These are phyloP conservation scores for Halcyon senegalensis DNA, from an alignment of 2,113 vertebrate species.

Conservation along the genomic window DNA sequence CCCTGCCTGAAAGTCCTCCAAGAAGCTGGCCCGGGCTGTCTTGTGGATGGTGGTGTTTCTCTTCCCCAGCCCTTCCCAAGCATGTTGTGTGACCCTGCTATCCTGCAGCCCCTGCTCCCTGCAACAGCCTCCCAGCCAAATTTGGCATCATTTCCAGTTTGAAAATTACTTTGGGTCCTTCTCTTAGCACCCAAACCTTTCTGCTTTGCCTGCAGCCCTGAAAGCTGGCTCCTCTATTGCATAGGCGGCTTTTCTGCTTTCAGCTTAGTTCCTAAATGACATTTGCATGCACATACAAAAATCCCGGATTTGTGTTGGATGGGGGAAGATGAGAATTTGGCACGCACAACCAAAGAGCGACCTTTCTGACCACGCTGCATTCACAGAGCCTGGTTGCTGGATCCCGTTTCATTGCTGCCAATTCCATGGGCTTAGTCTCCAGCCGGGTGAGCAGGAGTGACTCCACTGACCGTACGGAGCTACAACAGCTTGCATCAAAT, in stretches of 20 bases:
- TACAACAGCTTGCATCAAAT: neutral
- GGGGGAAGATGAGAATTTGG: conserved; percentile 51
- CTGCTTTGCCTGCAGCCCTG: neutral
- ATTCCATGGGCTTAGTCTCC: neutral
- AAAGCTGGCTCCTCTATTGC: neutral
- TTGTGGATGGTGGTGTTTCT: neutral
- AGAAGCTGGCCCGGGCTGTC: neutral
- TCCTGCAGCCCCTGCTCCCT: neutral
- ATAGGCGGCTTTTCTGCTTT: neutral
- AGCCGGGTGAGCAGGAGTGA: neutral
- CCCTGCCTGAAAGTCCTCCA: neutral
- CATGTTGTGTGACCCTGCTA: neutral
- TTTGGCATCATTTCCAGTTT: neutral
- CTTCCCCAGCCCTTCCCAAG: neutral
- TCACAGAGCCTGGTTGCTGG: neutral
- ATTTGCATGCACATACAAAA: neutral
- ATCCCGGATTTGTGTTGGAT: conserved; percentile 32
- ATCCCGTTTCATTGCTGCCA: neutral
- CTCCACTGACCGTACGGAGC: neutral
- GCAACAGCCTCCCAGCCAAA: neutral
- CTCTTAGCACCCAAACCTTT: neutral
- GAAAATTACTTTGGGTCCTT: neutral
- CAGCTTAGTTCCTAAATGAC: neutral
- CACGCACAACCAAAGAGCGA: neutral
- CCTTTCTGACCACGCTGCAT: neutral